phyloP scores from a whole-genome alignment of 2,797 vertebrate genomes.

The Pyrocephalus nanus region DNA sequence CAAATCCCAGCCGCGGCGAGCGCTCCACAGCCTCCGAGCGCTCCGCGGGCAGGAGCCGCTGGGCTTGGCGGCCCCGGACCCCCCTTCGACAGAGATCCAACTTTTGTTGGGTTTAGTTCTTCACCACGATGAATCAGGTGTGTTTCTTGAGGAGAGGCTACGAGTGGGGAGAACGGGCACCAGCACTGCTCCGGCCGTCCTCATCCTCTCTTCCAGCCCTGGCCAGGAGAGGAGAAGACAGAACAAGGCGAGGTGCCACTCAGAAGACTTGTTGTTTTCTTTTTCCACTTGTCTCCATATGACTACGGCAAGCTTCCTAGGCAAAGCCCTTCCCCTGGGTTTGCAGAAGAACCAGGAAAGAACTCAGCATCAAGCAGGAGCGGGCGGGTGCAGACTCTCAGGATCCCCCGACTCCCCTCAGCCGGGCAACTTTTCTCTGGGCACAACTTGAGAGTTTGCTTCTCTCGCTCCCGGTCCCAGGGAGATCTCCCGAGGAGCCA shows the following conservation, averaged over 20 bases:
- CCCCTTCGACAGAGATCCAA: background rate
- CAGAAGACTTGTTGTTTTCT: background rate
- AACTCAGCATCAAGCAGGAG: background rate
- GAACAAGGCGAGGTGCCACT: background rate
- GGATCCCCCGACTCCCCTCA: background rate
- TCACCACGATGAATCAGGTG: background rate
- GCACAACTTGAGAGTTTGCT: background rate
- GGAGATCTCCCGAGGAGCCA: background rate
- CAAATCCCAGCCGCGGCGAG: conserved; percentile 57
- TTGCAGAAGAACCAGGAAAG: background rate
- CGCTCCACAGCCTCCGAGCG: conserved; percentile 17
- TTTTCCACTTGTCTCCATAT: background rate
- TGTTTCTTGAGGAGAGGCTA: background rate
- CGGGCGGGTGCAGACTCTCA: background rate
- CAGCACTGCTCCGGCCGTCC: background rate
- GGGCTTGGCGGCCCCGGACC: background rate
- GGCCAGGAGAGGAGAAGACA: background rate
- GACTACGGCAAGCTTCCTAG: background rate
- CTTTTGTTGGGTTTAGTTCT: conserved; percentile 14
- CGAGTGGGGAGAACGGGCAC: background rate
- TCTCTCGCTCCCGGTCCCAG: background rate
- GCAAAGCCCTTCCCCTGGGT: background rate
- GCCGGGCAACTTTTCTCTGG: background rate
- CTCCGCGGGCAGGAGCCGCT: background rate
- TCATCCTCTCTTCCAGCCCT: background rate